Base-by-base conservation (phyloP, 2,888 invertebrate species). In the Laothoe populi region DNA sequence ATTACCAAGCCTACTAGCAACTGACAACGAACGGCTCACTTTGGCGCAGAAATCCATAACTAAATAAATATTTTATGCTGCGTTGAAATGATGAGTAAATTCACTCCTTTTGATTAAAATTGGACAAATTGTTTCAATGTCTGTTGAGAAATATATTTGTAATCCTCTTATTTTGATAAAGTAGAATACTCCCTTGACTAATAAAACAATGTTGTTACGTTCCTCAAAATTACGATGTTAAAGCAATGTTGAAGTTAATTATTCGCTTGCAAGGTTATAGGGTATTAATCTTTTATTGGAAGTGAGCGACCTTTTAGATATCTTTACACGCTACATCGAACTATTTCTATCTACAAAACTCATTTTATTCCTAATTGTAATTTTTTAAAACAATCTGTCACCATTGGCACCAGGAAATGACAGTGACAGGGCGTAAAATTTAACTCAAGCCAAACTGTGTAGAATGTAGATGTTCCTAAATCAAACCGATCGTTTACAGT, bases 131-230 rank as follows among this genome's bases (percentile, higher is more conserved):
- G 31, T 31, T 35, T 35, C 19, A 31, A 53, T 19, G 11, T 49
- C 10, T 31, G 19, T 53, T 31, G 53, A 11, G 31, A 53, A 49
- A 53, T 53, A 35, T 35, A 11, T 31, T 16, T 19, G 35, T 35
- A 53, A 53, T 53, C 53, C 53, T 53, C 53, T 53, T 53, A 35
- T 31, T 35, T 53, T 53, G 35, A 53, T 35, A 53, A 53, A 53
- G 35, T 53, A 16, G 31, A 31, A 35, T 35, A 19, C 16, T 53
- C 19, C 11, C 46, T 31, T 53, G 35, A 16, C 49, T n/a, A 31
- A 31, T 49, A 31, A 31, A 31, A 53, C 53, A 53, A 35, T 19
- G 31, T 35, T 19, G 31, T 35, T 16, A 19, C 31, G 10, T 53
- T 16, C 35, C 31, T 53, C 19, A 35, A 53, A 53, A 53, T 5